Conservation (phyloP, 2,113 vertebrate species). For the Prinia subflava region DNA sequence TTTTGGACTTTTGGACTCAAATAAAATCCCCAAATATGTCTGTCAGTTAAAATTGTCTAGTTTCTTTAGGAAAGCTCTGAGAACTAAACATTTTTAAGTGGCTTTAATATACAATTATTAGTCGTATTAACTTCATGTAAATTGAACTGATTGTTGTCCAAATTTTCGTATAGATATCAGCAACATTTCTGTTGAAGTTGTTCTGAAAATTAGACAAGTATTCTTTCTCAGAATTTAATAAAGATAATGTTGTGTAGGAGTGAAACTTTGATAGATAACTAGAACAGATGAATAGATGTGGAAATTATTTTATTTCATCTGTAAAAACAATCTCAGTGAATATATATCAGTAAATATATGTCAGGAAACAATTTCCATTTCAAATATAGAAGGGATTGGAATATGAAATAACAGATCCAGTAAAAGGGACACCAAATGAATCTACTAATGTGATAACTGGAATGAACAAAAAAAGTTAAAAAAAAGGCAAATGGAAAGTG, state of each 20-base stretch:
- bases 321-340: not conserved
- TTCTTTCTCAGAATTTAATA: not conserved
- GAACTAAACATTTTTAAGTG: not conserved
- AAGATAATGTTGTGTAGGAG: not conserved
- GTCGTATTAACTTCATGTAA: not conserved
- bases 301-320: not conserved
- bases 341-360: not conserved
- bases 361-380: not conserved
- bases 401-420: not conserved
- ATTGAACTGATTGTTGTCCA: not conserved
- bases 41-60: not conserved
- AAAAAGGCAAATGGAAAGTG: not conserved
- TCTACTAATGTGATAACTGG: not conserved
- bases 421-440: not conserved
- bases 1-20: not conserved
- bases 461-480: not conserved
- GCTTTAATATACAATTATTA: not conserved
- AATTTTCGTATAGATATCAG: not conserved
- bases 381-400: not conserved
- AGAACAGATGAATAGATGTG: not conserved
- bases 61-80: not conserved
- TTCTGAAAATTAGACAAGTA: not conserved
- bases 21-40: not conserved
- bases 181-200: not conserved
- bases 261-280: not conserved